Conservation (phyloP, 2,888 invertebrate genomes). For the Heliothis peltigera region DNA sequence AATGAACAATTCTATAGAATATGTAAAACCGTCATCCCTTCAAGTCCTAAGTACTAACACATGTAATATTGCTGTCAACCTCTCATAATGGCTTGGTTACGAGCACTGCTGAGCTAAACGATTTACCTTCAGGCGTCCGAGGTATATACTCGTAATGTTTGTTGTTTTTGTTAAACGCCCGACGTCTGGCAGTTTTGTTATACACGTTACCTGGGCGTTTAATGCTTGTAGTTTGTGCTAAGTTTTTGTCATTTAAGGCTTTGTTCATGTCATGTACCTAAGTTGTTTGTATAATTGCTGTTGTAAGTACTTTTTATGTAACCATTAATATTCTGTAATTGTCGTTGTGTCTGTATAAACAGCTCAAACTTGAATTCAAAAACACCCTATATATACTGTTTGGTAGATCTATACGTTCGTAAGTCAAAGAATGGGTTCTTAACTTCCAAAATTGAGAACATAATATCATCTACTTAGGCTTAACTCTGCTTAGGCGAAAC, state of each 20-base stretch:
- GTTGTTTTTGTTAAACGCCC: slow-evolving; percentile 40
- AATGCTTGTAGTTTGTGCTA: slow-evolving; percentile 2
- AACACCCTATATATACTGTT: too few relatives aligned
- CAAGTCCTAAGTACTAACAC: slow-evolving; percentile 17
- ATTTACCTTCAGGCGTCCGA: slow-evolving; percentile 21
- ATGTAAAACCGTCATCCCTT: slow-evolving; percentile 7
- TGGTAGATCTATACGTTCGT: too few relatives aligned
- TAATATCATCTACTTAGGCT: too few relatives aligned
- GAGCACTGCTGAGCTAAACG: slow-evolving; percentile 31
- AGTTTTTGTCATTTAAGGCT: slow-evolving; percentile 12
- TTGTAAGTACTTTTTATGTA: too few relatives aligned
- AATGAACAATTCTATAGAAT: not conserved
- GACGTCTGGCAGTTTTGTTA: slow-evolving; percentile 18
- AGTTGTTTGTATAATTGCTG: not conserved
- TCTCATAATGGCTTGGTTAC: slow-evolving; percentile 16
- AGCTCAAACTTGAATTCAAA: too few relatives aligned
- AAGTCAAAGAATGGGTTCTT: too few relatives aligned
- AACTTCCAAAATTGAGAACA: too few relatives aligned
- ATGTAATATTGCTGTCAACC: slow-evolving; percentile 14
- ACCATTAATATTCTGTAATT: too few relatives aligned
- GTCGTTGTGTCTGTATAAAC: too few relatives aligned
- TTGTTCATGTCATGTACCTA: slow-evolving; percentile 1
- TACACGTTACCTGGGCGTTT: slow-evolving; percentile 9
- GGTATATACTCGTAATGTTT: not conserved
- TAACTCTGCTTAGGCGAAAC: too few relatives aligned